Evolutionary conservation across 2,888 invertebrate species (phyloP), one percentile per base, ranked within the genome.

Genomic region (Listrodromus nycthemerus): DNA sequence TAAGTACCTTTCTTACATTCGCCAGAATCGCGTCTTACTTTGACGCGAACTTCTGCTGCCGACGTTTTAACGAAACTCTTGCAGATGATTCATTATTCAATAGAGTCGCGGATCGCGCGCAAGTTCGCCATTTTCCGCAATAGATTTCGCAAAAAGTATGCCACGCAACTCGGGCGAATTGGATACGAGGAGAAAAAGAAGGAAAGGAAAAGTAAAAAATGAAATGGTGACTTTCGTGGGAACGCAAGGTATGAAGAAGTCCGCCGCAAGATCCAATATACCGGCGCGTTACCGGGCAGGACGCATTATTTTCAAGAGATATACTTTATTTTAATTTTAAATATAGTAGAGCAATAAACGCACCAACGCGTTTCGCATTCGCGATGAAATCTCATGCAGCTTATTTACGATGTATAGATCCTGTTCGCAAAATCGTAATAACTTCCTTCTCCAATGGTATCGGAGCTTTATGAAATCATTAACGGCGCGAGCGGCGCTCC

Each of bases 391-490:
- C n/a, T 63, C 77, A 19, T 50, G 30, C 50, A 48, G 74, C 65
- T 65, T 67, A 83, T 81, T 83, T 76, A 79, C 65, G 73, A 55
- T 66, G 75, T 41, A 61, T 30, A 75, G 75, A 73, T 69, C 55
- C 69, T 66, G 69, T 69, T 61, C 52, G 37, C 75, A 65, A 52
- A 75, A 76, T 84, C 70, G 80, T 85, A 83, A 86, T 85, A 85
- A 86, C 84, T 86, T 86, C 80, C 85, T 86, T 71, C 69, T 85
- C 55, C 78, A 85, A 78, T 83, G 75, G 78, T 82, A 85, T 83
- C 83, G 80, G 78, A 80, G 85, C 81, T 80, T 87, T 86, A 86
- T 81, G 82, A 76, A 85, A 83, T 86, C 82, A 84, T 86, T 86
- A 84, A 73, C 67, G 65, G 75, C 65, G 75, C 65, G 27, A 16